phyloP scores from a whole-genome alignment of 2,113 vertebrate species.

The Amphiprion ocellaris region DNA sequence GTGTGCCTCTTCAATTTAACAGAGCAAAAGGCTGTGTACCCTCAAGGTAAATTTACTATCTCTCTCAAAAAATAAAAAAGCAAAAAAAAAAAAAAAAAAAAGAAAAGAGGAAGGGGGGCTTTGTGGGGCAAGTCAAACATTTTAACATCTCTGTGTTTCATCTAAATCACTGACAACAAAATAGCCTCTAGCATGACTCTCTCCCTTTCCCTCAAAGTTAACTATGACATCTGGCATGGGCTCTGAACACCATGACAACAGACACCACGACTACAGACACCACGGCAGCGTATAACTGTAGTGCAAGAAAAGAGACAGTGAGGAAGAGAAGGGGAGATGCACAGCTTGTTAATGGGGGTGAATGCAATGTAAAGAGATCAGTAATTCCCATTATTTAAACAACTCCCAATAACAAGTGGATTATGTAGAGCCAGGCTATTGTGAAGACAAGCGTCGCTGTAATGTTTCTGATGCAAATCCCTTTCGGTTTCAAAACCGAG shows the following conservation, averaged over 20 bases:
- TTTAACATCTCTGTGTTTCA: conserved; percentile 85
- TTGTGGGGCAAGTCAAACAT: conserved; percentile 82
- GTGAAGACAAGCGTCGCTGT: conserved; percentile 67
- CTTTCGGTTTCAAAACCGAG: conserved; percentile 40
- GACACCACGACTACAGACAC: conserved; percentile 86
- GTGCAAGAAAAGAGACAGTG: conserved; percentile 67
- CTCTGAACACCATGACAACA: conserved; percentile 89
- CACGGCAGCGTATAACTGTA: conserved; percentile 80
- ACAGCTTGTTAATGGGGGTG: conserved; percentile 83
- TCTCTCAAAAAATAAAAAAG: conserved; percentile 41
- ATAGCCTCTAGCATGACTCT: conserved; percentile 86
- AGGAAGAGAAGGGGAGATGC: conserved; percentile 80
- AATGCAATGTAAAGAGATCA: conserved; percentile 82
- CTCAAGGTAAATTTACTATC: conserved; percentile 81
- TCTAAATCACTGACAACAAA: conserved; percentile 89
- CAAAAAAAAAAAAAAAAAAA: conserved; percentile 30
- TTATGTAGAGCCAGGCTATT: conserved; percentile 74
- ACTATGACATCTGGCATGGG: conserved; percentile 90
- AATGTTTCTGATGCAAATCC: conserved; percentile 74
- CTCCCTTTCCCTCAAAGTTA: conserved; percentile 84
- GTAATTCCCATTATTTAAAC: conserved; percentile 86
- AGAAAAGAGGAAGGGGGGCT: conserved; percentile 58
- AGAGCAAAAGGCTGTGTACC: conserved; percentile 77
- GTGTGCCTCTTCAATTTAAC: conserved; percentile 65
- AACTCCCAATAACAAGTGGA: conserved; percentile 83